phyloP scores from a whole-genome alignment of 2,888 invertebrate species.

The Steinernema carpocapsae region DNA sequence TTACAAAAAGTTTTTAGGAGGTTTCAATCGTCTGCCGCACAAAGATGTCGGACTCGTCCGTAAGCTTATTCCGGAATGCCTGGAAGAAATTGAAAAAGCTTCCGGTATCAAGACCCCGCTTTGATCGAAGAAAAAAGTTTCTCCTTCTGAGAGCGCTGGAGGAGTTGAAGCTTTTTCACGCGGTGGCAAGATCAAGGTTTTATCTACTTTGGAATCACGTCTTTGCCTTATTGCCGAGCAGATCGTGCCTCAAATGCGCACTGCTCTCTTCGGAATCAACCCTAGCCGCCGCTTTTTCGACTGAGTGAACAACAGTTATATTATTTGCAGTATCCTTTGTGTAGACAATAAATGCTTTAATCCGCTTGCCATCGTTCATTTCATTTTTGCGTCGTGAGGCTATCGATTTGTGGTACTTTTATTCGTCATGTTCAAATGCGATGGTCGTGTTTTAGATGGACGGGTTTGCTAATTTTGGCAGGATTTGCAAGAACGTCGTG shows the following conservation, averaged over 20 bases:
- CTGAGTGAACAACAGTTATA: not conserved
- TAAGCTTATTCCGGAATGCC: not conserved
- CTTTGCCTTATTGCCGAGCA: conserved; percentile 11
- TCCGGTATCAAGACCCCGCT: not conserved
- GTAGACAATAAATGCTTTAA: conserved; percentile 21
- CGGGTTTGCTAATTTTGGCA: not conserved
- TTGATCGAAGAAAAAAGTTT: too few species aligned
- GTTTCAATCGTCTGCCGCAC: conserved; percentile 6
- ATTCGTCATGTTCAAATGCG: too few species aligned
- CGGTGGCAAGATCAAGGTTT: conserved; percentile 13
- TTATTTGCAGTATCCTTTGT: not conserved
- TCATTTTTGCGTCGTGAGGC: too few species aligned
- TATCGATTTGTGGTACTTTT: too few species aligned
- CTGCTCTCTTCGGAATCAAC: conserved; percentile 16
- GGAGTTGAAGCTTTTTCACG: not conserved
- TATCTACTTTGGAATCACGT: not conserved
- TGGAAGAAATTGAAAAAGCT: not conserved
- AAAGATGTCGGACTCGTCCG: not conserved
- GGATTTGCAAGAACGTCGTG: conserved; percentile 36
- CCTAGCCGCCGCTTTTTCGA: conserved; percentile 20
- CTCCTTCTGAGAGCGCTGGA: not conserved
- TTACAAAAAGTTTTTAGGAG: not conserved
- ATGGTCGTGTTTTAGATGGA: too few species aligned
- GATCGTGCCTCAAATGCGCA: conserved; percentile 9
- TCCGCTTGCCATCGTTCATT: not conserved